A percentile compares a stretch with the other conserved stretches of the same genome.
Evolutionary conservation across 2,888 invertebrate genomes (phyloP).

Genomic region (Cyrtodaria siliqua): DNA sequence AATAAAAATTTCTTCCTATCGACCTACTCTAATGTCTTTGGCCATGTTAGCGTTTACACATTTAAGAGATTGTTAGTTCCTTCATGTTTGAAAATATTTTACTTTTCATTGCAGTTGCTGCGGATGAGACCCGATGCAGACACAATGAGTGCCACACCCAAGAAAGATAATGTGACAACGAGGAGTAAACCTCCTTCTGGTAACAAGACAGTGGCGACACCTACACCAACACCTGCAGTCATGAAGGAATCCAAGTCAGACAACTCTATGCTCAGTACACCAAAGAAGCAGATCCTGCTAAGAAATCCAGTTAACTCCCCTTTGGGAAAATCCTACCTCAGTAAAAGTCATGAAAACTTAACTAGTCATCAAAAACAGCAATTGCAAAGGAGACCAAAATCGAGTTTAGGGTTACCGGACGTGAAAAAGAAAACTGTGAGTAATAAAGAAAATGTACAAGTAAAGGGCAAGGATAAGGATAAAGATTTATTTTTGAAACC

Average conservation of each 20-base stretch:
- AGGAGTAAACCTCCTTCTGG: conserved; percentile 49
- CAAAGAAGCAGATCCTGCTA: conserved; percentile 48
- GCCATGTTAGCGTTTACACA: too few relatives aligned
- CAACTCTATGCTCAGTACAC: conserved; percentile 65
- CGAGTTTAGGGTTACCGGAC: conserved; percentile 67
- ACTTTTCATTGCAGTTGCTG: conserved; percentile 46
- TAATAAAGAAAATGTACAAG: conserved; percentile 79
- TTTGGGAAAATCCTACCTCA: conserved; percentile 78
- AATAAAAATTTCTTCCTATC: too few relatives aligned
- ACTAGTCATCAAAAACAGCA: conserved; percentile 77
- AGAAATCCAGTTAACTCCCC: conserved; percentile 65
- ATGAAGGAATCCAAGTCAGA: conserved; percentile 80
- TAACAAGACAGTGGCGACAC: conserved; percentile 20
- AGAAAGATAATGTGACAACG: conserved; percentile 40
- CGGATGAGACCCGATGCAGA: conserved; percentile 41
- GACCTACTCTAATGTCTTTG: too few relatives aligned
- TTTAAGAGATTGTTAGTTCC: too few relatives aligned
- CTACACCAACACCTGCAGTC: conserved; percentile 45
- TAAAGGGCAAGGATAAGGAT: conserved; percentile 71
- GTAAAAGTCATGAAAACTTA: conserved; percentile 84
- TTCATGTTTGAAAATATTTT: background rate
- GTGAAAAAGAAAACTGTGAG: conserved; percentile 62
- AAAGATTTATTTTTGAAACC: conserved; percentile 75
- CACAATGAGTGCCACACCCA: conserved; percentile 44
- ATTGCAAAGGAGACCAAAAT: conserved; percentile 65